Base-by-base conservation (phyloP, 2,797 vertebrate species). In the Silurus lanzhouensis region DNA sequence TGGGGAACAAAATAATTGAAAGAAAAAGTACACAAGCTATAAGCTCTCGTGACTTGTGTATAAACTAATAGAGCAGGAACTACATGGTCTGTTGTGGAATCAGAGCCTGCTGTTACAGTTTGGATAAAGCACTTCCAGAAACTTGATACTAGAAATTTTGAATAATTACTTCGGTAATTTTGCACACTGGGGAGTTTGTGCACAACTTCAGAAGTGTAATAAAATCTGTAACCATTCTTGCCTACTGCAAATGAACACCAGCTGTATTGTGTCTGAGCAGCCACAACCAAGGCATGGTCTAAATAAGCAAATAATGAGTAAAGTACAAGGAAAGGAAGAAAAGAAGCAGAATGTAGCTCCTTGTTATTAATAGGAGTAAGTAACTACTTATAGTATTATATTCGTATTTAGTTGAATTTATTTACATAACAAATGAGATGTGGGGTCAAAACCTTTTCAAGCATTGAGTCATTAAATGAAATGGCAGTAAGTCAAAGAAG, bases 241-340 rank as follows among this genome's bases (percentile, higher is more conserved):
- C 55, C 52, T 46, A 71, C 60, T 58, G 82, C 20, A 72, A 86
- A 86, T 64, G 38, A 83, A 38, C 58, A 31, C 38, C 85, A 86
- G 75, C 81, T 86, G 81, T 82, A 71, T 27, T 52, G 66, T 61
- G 44, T 86, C 64, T 61, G 52, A 27, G 63, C 13, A 2, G 57
- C 61, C 83, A 66, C 52, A 75, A 55, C 44, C 13, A 57, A 66
- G 19, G 17, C 17, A 60, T 20, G 12, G 46, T 63, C 44, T 20
- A 63, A 71, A 67, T 52, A 81, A 66, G 63, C 61, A 81, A 67
- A 27, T 31, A 20, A 79, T 15, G 31, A n/a, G 38, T n/a, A 46
- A 46, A 31, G 46, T 67, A 46, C 78, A 48, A 80, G 61, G 27
- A 10, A 48, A 80, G 15, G 3, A 66, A 25, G 19, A n/a, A 68